phyloP scores from a whole-genome alignment of 2,888 invertebrate genomes.

The Pseudeuparius sepicola region DNA sequence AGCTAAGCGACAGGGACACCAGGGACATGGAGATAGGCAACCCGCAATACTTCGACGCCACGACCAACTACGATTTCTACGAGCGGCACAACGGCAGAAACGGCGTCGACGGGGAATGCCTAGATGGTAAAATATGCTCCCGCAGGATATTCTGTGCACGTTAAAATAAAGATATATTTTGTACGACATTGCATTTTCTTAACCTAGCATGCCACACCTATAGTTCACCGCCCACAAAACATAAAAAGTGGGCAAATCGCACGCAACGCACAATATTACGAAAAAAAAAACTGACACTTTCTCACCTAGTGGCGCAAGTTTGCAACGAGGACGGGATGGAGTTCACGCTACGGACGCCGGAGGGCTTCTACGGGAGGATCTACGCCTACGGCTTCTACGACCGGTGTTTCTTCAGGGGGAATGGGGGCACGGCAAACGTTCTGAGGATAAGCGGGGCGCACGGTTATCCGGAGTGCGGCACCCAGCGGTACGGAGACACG shows the following conservation, averaged over 20 bases:
- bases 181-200: too few species aligned
- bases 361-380: conserved; percentile 82
- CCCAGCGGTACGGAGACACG: conserved; percentile 76
- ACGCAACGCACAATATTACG: too few species aligned
- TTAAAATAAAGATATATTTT: too few species aligned
- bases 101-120: conserved; percentile 62
- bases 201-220: too few species aligned
- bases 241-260: too few species aligned
- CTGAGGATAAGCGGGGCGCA: conserved; percentile 79
- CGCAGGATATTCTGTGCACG: too few species aligned
- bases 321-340: conserved; percentile 94
- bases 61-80: conserved; percentile 77
- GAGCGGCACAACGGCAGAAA: conserved; percentile 66
- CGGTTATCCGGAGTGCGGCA: conserved; percentile 91
- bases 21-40: conserved; percentile 76
- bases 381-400: conserved; percentile 90
- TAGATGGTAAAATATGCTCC: conserved; percentile 81
- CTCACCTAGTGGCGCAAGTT: conserved; percentile 75
- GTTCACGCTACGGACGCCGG: conserved; percentile 77
- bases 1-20: conserved; percentile 78
- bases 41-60: conserved; percentile 74
- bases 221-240: too few species aligned
- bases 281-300: too few species aligned
- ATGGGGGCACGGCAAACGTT: conserved; percentile 75
- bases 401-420: conserved; percentile 82